Evolutionary conservation across 2,888 invertebrate species (phyloP), one percentile per base, ranked within the genome.

Genomic region (Sycophila texana): DNA sequence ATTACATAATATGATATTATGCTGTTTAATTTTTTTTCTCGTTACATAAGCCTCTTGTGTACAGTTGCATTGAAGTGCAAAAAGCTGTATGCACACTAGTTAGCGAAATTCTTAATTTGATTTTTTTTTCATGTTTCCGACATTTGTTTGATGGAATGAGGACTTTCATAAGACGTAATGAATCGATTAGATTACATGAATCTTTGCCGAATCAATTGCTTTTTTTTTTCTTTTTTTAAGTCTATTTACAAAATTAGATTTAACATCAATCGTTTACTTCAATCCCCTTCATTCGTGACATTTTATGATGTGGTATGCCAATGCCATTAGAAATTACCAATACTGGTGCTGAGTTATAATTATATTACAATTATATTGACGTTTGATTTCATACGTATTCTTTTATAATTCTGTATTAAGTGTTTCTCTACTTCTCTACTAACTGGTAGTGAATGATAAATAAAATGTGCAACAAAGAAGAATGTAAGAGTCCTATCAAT

Each of bases 211-310:
- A 30, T 53, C 39, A 68, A 61, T 71, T 57, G 7, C 51, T 4
- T 16, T 65, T 73, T 70, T 76, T 22, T n/a, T n/a, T n/a, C n/a
- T n/a, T n/a, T 39, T 66, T 74, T 58, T 39, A 26, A 74, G 65
- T 71, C 77, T 80, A 80, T 80, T 70, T 80, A 80, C 80, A 80
- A 80, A 80, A 77, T 68, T 70, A 66, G n/a, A 71, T 55, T 74
- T 39, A 74, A 65, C 70, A 74, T 49, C 75, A 76, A 63, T 63
- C 18, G 61, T 20, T 72, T 72, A 47, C 61, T 22, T 57, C 49
- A 22, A 20, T 68, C 55, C 72, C 66, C 22, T 63, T 63, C 47
- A 71, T 47, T 30, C 30, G 30, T 30, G 30, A 30, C 30, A 4
- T 7, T 30, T 30, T 30, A 30, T 30, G 30, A 30, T 10, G 39